These are phyloP conservation scores for Xylota sylvarum DNA, from an alignment of 2,888 invertebrate genomes.

Conservation along the genomic window DNA sequence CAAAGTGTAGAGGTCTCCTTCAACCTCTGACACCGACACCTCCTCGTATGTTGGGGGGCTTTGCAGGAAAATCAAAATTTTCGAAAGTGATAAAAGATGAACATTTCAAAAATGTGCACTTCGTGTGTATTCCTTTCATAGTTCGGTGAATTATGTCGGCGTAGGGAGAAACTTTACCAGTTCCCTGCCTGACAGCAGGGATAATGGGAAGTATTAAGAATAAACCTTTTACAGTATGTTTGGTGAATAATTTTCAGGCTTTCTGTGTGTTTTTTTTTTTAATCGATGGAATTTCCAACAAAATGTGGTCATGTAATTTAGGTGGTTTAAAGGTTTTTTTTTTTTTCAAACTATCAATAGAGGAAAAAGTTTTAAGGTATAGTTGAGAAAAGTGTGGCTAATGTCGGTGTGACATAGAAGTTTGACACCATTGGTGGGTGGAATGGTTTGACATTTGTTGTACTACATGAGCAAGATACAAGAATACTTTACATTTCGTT, in stretches of 20 bases:
- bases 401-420: constrained; percentile 36
- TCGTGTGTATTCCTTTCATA: constrained; percentile 53
- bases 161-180: constrained; percentile 41
- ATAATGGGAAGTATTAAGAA: constrained; percentile 55
- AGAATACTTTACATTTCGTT: too few relatives aligned
- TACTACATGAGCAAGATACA: too few relatives aligned
- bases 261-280: constrained; percentile 13
- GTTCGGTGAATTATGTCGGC: constrained; percentile 60
- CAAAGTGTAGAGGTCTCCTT: constrained; percentile 12
- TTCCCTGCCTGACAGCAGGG: constrained; percentile 14
- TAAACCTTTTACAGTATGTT: constrained; percentile 57
- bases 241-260: constrained; percentile 41
- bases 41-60: constrained; percentile 14
- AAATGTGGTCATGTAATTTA: constrained; percentile 18
- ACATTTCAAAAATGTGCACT: constrained; percentile 72
- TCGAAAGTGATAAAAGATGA: constrained; percentile 73
- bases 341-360: background rate
- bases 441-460: too few relatives aligned
- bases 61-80: constrained; percentile 63
- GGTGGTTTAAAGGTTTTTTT: constrained; percentile 3
- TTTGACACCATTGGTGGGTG: background rate
- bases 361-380: constrained; percentile 55
- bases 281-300: constrained; percentile 43
- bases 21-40: constrained; percentile 32
- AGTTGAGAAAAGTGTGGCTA: constrained; percentile 60